Conservation (phyloP, 2,888 invertebrate genomes). For the Mamestra brassicae region DNA sequence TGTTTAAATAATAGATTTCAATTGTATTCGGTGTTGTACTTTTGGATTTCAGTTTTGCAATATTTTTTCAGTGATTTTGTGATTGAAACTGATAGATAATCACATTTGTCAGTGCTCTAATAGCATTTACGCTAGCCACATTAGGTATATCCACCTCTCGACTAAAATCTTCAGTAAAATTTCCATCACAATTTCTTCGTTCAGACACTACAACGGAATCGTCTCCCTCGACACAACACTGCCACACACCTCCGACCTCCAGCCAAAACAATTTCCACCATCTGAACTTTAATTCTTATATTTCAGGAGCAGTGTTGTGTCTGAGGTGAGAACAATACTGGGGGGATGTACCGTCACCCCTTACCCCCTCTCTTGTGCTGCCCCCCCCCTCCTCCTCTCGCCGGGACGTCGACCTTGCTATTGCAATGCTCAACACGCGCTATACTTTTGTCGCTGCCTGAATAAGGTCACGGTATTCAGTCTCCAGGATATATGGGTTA, state of each 20-base stretch:
- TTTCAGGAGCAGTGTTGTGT: conserved; percentile 73
- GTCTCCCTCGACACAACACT: conserved; percentile 6
- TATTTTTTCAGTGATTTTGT: neutral
- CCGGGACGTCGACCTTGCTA: conserved; percentile 84
- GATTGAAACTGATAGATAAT: neutral
- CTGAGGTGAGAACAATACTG: conserved; percentile 76
- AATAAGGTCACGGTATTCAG: conserved; percentile 85
- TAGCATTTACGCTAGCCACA: neutral
- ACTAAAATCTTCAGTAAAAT: neutral
- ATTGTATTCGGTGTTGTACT: neutral
- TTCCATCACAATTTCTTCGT: neutral
- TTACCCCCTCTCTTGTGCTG: conserved; percentile 20
- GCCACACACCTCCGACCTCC: conserved; percentile 47
- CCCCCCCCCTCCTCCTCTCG: conserved; percentile 46
- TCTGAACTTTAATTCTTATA: conserved; percentile 70
- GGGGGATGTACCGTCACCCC: conserved; percentile 38
- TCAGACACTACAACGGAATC: conserved; percentile 4
- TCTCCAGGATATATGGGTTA: conserved; percentile 71
- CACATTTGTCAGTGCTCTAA: neutral
- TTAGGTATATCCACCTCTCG: neutral
- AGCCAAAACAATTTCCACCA: conserved; percentile 57
- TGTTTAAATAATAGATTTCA: neutral
- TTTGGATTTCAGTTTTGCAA: neutral
- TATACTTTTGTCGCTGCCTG: conserved; percentile 82
- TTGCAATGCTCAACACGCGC: conserved; percentile 85